These are phyloP conservation scores for Chelidonichthys spinosus DNA, from an alignment of 2,797 vertebrate genomes.

Conservation along the genomic window DNA sequence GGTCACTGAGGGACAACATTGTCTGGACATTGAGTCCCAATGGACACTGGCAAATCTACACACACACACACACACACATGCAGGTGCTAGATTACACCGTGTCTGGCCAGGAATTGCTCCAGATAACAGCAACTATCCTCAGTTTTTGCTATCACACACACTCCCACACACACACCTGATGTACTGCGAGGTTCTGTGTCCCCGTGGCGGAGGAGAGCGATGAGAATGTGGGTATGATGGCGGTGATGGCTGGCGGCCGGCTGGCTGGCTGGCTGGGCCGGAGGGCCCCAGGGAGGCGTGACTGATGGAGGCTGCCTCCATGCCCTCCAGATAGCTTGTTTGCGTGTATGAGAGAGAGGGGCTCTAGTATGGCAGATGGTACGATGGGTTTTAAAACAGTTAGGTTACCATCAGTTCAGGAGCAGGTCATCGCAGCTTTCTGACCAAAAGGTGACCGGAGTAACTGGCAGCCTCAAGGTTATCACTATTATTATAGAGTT, in stretches of 20 bases:
- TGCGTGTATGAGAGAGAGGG: conserved; percentile 9
- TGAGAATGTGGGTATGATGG: conserved; percentile 64
- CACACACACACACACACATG: conserved; percentile 22
- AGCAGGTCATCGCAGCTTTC: conserved; percentile 61
- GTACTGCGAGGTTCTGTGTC: conserved; percentile 57
- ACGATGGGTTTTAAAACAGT: conserved; percentile 65
- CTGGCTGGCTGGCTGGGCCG: conserved; percentile 56
- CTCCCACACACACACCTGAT: conserved; percentile 9
- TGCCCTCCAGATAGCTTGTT: conserved; percentile 32
- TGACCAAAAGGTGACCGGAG: conserved; percentile 49
- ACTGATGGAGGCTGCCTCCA: conserved; percentile 72
- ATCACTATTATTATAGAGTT: neutral
- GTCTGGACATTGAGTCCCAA: conserved; percentile 55
- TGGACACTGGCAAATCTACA: conserved; percentile 34
- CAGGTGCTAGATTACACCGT: conserved; percentile 49
- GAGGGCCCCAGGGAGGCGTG: conserved; percentile 70
- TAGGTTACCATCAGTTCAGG: conserved; percentile 48
- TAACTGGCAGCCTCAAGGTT: conserved; percentile 57
- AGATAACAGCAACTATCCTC: conserved; percentile 68
- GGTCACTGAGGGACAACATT: conserved; percentile 65
- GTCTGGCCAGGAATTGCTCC: conserved; percentile 58
- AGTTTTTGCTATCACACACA: conserved; percentile 48
- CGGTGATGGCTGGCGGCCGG: conserved; percentile 65
- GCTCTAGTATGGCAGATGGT: conserved; percentile 64
- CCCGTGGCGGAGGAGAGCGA: conserved; percentile 58